These are phyloP conservation scores for Lysandra coridon DNA, from an alignment of 2,888 invertebrate genomes.

Conservation along the genomic window DNA sequence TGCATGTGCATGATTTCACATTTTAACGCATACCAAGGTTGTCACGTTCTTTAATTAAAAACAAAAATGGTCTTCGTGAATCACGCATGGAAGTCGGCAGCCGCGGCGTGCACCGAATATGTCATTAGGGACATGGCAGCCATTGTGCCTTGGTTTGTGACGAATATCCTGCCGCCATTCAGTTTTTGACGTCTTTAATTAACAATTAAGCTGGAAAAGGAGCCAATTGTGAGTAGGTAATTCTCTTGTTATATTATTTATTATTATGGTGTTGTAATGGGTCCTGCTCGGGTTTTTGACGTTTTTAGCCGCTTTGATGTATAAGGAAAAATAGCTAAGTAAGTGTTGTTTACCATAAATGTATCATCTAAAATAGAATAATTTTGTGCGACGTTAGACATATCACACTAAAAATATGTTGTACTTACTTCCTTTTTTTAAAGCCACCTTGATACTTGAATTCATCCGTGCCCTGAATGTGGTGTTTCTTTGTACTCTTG, in stretches of 20 bases:
- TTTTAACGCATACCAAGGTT: slow-evolving; percentile 23
- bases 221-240: slow-evolving; percentile 29
- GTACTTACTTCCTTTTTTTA: background rate
- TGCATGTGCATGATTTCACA: background rate
- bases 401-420: background rate
- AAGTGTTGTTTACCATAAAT: background rate
- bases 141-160: slow-evolving; percentile 55
- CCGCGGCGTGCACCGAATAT: slow-evolving; percentile 59
- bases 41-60: slow-evolving; percentile 37
- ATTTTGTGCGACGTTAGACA: background rate
- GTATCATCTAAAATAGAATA: background rate
- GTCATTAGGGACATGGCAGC: slow-evolving; percentile 51
- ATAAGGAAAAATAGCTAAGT: background rate
- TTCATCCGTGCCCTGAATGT: background rate
- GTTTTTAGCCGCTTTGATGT: background rate
- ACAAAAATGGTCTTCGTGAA: slow-evolving; percentile 50
- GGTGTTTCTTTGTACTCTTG: too few relatives aligned
- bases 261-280: background rate
- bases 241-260: background rate
- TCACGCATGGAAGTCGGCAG: slow-evolving; percentile 61
- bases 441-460: background rate
- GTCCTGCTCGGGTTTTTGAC: background rate
- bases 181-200: slow-evolving; percentile 48
- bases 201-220: slow-evolving; percentile 38
- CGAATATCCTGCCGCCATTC: slow-evolving; percentile 54